A percentile compares a stretch with the other conserved stretches of the same genome.
These are phyloP conservation scores for Pasiphila rectangulata DNA, from an alignment of 2,888 invertebrate species.

Conservation along the genomic window DNA sequence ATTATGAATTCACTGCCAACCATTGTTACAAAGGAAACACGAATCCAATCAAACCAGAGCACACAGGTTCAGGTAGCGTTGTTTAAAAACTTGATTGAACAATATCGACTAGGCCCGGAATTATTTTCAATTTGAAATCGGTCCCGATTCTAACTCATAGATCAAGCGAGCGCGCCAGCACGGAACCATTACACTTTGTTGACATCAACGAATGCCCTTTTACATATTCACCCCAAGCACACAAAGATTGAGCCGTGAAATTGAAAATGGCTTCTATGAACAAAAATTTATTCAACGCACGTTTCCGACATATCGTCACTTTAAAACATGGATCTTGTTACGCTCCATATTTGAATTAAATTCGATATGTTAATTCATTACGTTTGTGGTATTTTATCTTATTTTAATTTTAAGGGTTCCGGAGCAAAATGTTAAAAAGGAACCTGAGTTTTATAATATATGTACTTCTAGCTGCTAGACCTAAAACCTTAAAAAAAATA, in stretches of 20 bases:
- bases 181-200: slow-evolving; percentile 78
- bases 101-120: slow-evolving; percentile 40
- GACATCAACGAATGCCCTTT: slow-evolving; percentile 77
- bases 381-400: neutral
- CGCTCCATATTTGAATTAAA: slow-evolving; percentile 13
- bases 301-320: slow-evolving; percentile 66
- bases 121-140: slow-evolving; percentile 61
- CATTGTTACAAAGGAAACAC: slow-evolving; percentile 12
- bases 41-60: slow-evolving; percentile 27
- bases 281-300: slow-evolving; percentile 75
- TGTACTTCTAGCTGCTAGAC: too few species aligned
- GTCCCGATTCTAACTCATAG: slow-evolving; percentile 63
- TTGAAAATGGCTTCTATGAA: slow-evolving; percentile 79
- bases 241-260: slow-evolving; percentile 80
- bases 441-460: too few species aligned
- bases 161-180: slow-evolving; percentile 68
- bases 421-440: too few species aligned
- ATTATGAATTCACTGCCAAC: neutral
- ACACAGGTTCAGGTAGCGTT: slow-evolving; percentile 20
- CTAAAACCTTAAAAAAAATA: too few species aligned
- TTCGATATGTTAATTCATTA: neutral
- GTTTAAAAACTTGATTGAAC: slow-evolving; percentile 35
- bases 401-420: too few species aligned
- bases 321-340: slow-evolving; percentile 36
- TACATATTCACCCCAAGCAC: slow-evolving; percentile 78